A percentile compares a stretch with the other conserved stretches of the same genome.
Conservation (phyloP, 2,888 invertebrate species). For the Rhaphigaster nebulosa region DNA sequence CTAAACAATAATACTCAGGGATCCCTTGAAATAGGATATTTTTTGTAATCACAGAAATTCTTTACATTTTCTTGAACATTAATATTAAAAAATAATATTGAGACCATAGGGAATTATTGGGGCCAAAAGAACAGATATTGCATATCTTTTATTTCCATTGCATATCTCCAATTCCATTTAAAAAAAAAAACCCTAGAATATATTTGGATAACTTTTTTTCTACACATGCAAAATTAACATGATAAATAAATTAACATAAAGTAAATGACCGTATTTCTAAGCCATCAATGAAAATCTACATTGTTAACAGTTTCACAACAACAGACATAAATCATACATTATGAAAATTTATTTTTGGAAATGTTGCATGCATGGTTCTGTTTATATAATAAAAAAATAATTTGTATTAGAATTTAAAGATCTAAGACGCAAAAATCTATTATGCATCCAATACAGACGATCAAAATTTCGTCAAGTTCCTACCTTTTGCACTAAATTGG, state of each 20-base stretch:
- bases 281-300: neutral
- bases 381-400: neutral
- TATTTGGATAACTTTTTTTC: neutral
- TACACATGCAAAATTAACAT: neutral
- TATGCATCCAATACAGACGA: neutral
- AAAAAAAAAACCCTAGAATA: no score
- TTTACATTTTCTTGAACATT: neutral
- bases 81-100: neutral
- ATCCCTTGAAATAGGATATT: neutral
- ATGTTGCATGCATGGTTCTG: neutral
- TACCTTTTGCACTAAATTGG: slow-evolving; percentile 72
- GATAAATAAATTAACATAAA: neutral
- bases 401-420: neutral
- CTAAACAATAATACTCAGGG: no score
- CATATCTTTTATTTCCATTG: neutral
- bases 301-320: neutral
- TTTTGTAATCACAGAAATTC: neutral
- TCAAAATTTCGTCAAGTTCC: slow-evolving; percentile 62
- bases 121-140: neutral
- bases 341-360: neutral
- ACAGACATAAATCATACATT: neutral
- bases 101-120: neutral
- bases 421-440: neutral
- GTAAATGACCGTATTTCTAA: neutral
- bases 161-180: no score